phyloP scores from a whole-genome alignment of 1,140 invertebrate genomes.

The Penaeus japonicus region DNA sequence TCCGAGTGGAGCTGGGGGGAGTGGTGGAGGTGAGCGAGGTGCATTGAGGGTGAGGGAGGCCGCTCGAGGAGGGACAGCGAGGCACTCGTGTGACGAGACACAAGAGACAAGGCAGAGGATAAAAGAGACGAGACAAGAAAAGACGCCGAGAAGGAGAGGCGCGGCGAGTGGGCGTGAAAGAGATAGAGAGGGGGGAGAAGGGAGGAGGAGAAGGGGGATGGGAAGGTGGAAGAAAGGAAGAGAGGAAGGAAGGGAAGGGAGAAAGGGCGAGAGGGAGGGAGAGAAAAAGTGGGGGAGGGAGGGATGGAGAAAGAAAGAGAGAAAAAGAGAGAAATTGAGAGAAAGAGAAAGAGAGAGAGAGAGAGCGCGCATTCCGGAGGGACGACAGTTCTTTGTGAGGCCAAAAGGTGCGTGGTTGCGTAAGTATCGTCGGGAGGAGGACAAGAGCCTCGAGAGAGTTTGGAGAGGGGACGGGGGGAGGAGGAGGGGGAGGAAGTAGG shows the following conservation, averaged over 20 bases:
- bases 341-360: background rate
- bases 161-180: background rate
- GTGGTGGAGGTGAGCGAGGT: too few species aligned
- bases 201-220: background rate
- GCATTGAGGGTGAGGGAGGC: too few species aligned
- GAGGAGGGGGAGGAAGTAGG: background rate
- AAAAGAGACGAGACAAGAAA: background rate
- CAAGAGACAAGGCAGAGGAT: background rate
- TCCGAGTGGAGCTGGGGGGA: too few species aligned
- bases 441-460: background rate
- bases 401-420: too few species aligned
- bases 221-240: background rate
- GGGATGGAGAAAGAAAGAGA: background rate
- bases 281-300: background rate
- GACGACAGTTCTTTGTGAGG: too few species aligned
- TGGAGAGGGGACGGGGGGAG: background rate
- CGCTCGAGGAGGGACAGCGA: too few species aligned
- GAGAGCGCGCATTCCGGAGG: background rate
- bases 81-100: too few species aligned
- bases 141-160: background rate
- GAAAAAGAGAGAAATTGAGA: background rate
- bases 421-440: background rate
- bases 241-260: background rate
- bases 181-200: background rate
- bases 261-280: background rate